phyloP scores from a whole-genome alignment of 2,797 vertebrate genomes.

The Sebastes itinus region DNA sequence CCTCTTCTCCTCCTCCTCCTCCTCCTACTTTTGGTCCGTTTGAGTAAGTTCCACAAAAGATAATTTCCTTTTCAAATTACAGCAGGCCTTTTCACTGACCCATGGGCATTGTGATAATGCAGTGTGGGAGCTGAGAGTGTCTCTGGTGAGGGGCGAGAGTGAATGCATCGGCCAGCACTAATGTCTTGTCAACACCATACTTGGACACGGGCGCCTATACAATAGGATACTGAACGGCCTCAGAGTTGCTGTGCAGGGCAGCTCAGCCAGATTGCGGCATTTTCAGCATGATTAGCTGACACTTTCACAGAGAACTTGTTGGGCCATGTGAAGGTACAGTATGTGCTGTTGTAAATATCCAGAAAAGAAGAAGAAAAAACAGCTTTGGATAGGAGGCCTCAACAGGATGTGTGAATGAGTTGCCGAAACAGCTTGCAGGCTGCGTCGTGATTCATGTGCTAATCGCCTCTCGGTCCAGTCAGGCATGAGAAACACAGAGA shows the following conservation, averaged over 20 bases:
- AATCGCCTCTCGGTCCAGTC: conserved; percentile 65
- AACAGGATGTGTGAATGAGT: conserved; percentile 62
- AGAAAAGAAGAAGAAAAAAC: background rate
- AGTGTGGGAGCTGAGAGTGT: conserved; percentile 72
- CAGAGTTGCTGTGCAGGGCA: conserved; percentile 16
- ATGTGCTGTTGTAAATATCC: conserved; percentile 21
- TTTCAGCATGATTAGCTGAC: conserved; percentile 28
- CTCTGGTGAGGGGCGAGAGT: conserved; percentile 72
- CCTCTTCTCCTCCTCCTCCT: background rate
- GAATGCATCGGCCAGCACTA: conserved; percentile 63
- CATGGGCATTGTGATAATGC: conserved; percentile 78
- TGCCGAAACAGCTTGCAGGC: conserved; percentile 37
- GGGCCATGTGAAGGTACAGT: conserved; percentile 36
- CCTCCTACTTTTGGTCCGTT: conserved; percentile 60
- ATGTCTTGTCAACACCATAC: conserved; percentile 63
- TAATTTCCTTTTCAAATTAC: conserved; percentile 87
- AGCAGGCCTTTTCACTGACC: conserved; percentile 78
- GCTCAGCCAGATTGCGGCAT: conserved; percentile 11
- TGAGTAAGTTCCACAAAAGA: conserved; percentile 80
- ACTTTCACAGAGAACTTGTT: conserved; percentile 12
- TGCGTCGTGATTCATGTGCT: conserved; percentile 61
- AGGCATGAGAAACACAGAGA: conserved; percentile 66
- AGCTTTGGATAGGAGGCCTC: conserved; percentile 16
- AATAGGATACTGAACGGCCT: conserved; percentile 24
- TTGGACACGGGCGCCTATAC: conserved; percentile 26